Evolutionary conservation across 2,888 invertebrate genomes (phyloP).

Genomic region (Gandaritis pyraliata): DNA sequence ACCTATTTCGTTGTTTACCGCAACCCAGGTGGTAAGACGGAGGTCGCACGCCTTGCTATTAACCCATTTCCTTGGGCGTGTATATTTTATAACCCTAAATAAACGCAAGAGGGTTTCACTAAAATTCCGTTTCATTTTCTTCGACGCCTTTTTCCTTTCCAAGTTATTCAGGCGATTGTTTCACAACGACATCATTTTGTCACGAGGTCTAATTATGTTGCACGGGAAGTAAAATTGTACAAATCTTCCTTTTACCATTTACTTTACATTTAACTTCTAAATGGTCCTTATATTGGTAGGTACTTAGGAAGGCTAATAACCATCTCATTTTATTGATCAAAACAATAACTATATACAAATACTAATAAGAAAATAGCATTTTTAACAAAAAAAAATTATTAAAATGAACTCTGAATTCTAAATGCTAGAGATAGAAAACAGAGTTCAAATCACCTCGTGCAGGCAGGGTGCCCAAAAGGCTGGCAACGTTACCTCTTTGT

Average conservation of each 20-base stretch:
- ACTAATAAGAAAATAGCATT: too few species aligned
- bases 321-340: too few species aligned
- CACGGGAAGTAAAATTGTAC: slow-evolving; percentile 32
- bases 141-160: slow-evolving; percentile 8
- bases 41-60: slow-evolving; percentile 19
- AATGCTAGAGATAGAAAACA: too few species aligned
- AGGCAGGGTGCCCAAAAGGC: too few species aligned
- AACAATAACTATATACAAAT: too few species aligned
- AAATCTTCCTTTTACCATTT: slow-evolving; percentile 34
- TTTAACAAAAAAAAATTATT: too few species aligned
- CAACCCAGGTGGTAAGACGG: slow-evolving; percentile 1
- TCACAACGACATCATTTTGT: slow-evolving; percentile 3
- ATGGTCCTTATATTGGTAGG: too few species aligned
- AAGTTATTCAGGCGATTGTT: slow-evolving; percentile 8
- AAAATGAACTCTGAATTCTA: too few species aligned
- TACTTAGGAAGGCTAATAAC: too few species aligned
- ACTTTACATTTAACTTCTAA: too few species aligned
- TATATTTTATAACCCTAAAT: slow-evolving; percentile 23
- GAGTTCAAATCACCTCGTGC: too few species aligned
- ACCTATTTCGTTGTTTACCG: neutral
- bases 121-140: slow-evolving; percentile 19
- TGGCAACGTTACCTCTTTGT: too few species aligned
- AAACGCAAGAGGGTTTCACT: slow-evolving; percentile 5
- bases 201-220: slow-evolving; percentile 34
- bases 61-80: slow-evolving; percentile 20